Evolutionary conservation across 1,140 invertebrate species (phyloP).

Genomic region (Teleogryllus occipitalis): DNA sequence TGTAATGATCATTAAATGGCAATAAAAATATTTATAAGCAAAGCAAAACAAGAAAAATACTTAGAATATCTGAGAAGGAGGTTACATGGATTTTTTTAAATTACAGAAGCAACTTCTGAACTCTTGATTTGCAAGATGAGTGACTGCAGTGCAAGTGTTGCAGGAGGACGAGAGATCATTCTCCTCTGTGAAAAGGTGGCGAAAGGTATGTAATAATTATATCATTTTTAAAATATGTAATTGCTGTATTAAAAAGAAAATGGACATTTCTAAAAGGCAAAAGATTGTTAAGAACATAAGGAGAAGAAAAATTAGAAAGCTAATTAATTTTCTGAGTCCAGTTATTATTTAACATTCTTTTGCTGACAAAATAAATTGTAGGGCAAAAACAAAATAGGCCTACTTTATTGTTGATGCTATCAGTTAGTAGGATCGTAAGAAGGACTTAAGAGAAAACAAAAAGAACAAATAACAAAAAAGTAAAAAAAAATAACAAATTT

Average conservation of each 20-base stretch:
- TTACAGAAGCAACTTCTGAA: slow-evolving; percentile 49
- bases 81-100: slow-evolving; percentile 13
- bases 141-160: slow-evolving; percentile 43
- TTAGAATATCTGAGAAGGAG: too few species aligned
- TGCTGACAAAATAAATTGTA: too few species aligned
- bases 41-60: too few species aligned
- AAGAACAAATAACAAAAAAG: too few species aligned
- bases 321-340: not conserved
- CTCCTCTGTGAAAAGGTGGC: slow-evolving; percentile 52
- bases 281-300: not conserved
- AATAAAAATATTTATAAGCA: too few species aligned
- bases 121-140: slow-evolving; percentile 49
- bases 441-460: too few species aligned
- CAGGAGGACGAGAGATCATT: slow-evolving; percentile 50
- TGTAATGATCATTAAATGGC: too few species aligned
- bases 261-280: not conserved
- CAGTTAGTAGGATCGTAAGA: too few species aligned
- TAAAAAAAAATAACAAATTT: too few species aligned
- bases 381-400: too few species aligned
- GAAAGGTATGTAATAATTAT: slow-evolving; percentile 39
- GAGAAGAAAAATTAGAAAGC: not conserved
- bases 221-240: not conserved
- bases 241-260: not conserved
- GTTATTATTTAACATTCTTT: too few species aligned
- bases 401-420: too few species aligned